A percentile compares a stretch with the other conserved stretches of the same genome.
phyloP scores from a whole-genome alignment of 2,113 vertebrate genomes.

The Ivindomyrus marchei region DNA sequence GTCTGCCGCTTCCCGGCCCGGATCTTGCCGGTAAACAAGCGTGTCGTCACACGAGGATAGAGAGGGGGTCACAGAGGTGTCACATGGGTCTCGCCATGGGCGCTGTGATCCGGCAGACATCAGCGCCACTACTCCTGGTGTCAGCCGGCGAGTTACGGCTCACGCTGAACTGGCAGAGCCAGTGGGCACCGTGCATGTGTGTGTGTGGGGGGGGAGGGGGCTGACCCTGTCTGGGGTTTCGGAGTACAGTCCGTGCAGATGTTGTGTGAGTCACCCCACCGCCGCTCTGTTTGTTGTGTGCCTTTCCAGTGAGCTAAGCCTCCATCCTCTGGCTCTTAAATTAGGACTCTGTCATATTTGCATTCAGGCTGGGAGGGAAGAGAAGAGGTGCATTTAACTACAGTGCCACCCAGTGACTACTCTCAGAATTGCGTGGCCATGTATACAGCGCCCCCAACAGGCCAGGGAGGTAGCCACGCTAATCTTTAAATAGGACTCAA shows the following conservation, averaged over 20 bases:
- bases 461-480: not conserved
- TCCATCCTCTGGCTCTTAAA: conserved; percentile 19
- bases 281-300: conserved; percentile 5
- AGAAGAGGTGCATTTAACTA: conserved; percentile 15
- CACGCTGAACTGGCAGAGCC: not conserved
- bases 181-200: not conserved
- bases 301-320: conserved; percentile 22
- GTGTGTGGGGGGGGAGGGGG: not conserved
- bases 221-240: not conserved
- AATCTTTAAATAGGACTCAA: not conserved
- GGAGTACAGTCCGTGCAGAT: conserved; percentile 15
- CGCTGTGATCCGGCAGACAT: not conserved
- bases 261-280: conserved; percentile 22
- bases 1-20: not conserved
- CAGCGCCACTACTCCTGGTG: not conserved
- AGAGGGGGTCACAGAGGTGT: not conserved
- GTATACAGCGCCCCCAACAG: not conserved
- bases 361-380: not conserved
- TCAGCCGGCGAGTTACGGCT: not conserved
- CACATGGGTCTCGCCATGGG: not conserved
- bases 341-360: conserved; percentile 11
- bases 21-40: not conserved
- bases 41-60: not conserved
- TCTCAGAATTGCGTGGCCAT: not conserved
- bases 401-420: conserved; percentile 13